These are phyloP conservation scores for Ctenoplectra terminalis DNA, from an alignment of 1,140 invertebrate genomes.

Conservation along the genomic window DNA sequence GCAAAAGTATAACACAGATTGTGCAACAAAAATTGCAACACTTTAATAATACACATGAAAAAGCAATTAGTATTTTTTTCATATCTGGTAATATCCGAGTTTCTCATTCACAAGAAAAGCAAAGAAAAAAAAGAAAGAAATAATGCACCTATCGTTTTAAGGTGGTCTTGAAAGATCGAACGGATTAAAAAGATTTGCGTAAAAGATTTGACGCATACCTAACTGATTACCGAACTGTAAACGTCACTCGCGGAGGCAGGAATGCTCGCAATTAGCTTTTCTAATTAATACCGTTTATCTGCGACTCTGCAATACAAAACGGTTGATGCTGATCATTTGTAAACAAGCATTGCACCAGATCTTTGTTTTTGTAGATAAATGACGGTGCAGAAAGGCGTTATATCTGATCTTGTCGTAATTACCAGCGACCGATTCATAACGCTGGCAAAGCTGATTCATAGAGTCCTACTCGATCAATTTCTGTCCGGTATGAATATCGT, in stretches of 20 bases:
- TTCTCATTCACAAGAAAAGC: neutral
- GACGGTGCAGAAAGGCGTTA: conserved; percentile 24
- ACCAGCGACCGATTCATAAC: conserved; percentile 59
- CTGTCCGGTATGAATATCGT: neutral
- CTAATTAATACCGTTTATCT: conserved; percentile 36
- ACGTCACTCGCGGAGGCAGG: neutral
- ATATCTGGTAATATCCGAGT: conserved; percentile 1
- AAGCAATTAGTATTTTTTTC: conserved; percentile 38
- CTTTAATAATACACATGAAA: conserved; percentile 36
- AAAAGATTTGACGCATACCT: neutral
- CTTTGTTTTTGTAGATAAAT: conserved; percentile 58
- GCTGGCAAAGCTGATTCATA: conserved; percentile 4
- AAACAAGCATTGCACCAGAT: conserved; percentile 56
- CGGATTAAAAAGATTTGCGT: neutral
- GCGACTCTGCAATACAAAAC: neutral
- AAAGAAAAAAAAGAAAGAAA: neutral
- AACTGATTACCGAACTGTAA: conserved; percentile 19
- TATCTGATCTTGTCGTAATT: conserved; percentile 66
- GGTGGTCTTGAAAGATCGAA: conserved; percentile 22
- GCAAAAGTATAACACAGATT: conserved; percentile 1
- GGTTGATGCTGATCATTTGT: conserved; percentile 1
- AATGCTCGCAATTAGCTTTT: conserved; percentile 25
- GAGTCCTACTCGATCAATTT: conserved; percentile 32
- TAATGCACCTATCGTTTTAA: neutral
- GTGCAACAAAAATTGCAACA: conserved; percentile 27